phyloP scores from a whole-genome alignment of 2,797 vertebrate species.

The Eulemur mongoz region DNA sequence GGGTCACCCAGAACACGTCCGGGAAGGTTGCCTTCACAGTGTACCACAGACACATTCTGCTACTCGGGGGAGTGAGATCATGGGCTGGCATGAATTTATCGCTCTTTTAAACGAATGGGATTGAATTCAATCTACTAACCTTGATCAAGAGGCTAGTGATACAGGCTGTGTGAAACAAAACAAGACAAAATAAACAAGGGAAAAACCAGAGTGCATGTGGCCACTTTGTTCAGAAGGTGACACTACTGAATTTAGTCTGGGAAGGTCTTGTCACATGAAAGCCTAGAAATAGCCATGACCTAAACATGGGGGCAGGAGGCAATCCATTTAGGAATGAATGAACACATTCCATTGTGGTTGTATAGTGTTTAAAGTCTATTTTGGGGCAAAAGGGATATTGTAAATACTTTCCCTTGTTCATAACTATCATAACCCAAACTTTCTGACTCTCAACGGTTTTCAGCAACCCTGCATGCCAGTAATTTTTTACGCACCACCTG shows the following conservation, averaged over 20 bases:
- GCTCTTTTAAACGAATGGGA: conserved; percentile 3
- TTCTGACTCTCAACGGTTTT: conserved; percentile 46
- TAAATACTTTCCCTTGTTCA: conserved; percentile 72
- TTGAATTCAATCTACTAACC: conserved; percentile 68
- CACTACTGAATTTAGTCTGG: conserved; percentile 68
- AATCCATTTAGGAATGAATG: conserved; percentile 69
- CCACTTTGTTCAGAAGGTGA: conserved; percentile 70
- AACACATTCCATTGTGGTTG: conserved; percentile 72
- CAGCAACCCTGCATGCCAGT: conserved; percentile 27
- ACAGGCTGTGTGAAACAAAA: conserved; percentile 40
- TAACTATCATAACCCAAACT: conserved; percentile 63
- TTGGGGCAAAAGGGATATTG: conserved; percentile 59
- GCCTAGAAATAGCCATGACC: conserved; percentile 76
- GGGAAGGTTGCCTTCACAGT: conserved; percentile 54
- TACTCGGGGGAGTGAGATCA: conserved; percentile 69
- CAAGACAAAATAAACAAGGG: conserved; percentile 45
- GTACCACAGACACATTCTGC: conserved; percentile 42
- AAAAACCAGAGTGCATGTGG: background rate
- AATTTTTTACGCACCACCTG: conserved; percentile 5
- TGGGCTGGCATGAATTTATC: conserved; percentile 59
- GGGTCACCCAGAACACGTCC: conserved; percentile 58
- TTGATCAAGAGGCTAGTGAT: conserved; percentile 47
- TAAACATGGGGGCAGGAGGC: conserved; percentile 58
- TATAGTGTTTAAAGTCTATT: conserved; percentile 74
- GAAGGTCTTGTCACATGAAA: conserved; percentile 69